Evolutionary conservation across 2,888 invertebrate genomes (phyloP), one percentile per base, ranked within the genome.

Genomic region (Xanthorhoe designata): DNA sequence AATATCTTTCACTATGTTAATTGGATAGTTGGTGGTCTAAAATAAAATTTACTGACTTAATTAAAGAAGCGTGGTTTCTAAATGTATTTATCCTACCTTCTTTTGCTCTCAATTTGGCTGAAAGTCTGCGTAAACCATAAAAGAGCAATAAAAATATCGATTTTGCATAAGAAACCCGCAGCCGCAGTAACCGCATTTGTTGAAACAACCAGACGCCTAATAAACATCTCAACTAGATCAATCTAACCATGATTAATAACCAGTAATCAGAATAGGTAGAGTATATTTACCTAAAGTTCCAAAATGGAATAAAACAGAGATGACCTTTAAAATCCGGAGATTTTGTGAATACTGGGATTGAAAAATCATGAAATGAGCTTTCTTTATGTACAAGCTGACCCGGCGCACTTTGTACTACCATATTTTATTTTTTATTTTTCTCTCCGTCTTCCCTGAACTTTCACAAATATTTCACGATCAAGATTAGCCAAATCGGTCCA

Each of bases 141-240:
- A 84, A 83, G 76, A 77, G 83, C 80, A 81, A 86, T 86, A 83
- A 85, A 82, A 85, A 82, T 80, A 86, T 87, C 79, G 84, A 86
- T 87, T 87, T 85, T 85, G 85, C 84, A 86, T 87, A 86, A 84
- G 82, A 82, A 82, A 76, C 71, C 71, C 75, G 75, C 80, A 81
- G 77, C 79, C 78, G 81, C 78, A 77, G 79, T 77, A 76, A 75
- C 73, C 73, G 64, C 64, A 70, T 72, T 62, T 66, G 51, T 49
- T 55, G 56, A 19, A 72, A 71, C 68, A 73, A 72, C n/a, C 75
- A 72, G 68, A 45, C 50, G 58, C 42, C 52, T 52, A n/a, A 24
- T 63, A 68, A 60, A 69, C 66, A 68, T 35, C 64, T 67, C 15
- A 52, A 32, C 19, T 47, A 47, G 61, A 61, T 66, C 73, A 69